These are phyloP conservation scores for Hyperoodon ampullatus DNA, from an alignment of 2,113 vertebrate species.

Conservation along the genomic window DNA sequence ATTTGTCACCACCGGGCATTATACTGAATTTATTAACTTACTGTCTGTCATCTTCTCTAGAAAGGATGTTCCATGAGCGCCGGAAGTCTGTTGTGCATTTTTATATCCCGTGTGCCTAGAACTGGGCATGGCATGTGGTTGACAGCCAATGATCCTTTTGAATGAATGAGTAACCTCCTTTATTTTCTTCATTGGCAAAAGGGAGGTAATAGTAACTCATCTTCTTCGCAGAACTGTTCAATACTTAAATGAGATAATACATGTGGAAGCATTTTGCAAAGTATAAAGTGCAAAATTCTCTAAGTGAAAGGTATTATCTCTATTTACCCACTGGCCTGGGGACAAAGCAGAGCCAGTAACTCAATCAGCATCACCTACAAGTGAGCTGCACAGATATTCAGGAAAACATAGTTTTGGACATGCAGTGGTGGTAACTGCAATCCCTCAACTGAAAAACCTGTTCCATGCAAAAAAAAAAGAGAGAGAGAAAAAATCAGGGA, in stretches of 20 bases:
- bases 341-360: neutral
- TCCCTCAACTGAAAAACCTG: neutral
- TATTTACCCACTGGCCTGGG: neutral
- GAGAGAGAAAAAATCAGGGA: neutral
- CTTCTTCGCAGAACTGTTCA: neutral
- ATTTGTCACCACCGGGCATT: neutral
- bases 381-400: neutral
- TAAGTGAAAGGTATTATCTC: neutral
- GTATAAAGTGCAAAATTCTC: neutral
- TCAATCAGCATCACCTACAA: neutral
- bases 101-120: neutral
- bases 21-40: neutral
- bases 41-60: neutral
- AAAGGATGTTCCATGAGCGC: neutral
- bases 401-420: neutral
- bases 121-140: neutral
- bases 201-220: neutral
- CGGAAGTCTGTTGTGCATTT: neutral
- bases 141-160: neutral
- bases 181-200: neutral
- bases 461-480: neutral
- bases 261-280: neutral
- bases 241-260: neutral
- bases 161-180: neutral
- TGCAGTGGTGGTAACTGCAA: accelerated